Evolutionary conservation across 2,797 vertebrate genomes (phyloP).

Genomic region (Anomalospiza imberbis): DNA sequence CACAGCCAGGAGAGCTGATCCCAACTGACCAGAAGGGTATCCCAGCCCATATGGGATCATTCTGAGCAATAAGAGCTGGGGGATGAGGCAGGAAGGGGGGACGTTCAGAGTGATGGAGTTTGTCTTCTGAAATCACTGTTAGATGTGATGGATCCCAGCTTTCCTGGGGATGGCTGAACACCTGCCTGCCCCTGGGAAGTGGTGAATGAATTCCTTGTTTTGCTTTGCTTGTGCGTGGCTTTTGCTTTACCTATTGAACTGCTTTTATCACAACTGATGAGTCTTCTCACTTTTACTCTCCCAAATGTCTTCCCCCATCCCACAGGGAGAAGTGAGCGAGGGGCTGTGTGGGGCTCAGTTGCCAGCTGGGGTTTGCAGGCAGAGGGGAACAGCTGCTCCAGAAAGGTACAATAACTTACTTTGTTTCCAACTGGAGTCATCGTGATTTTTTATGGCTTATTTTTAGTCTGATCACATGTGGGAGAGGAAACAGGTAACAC

Average conservation of each 20-base stretch:
- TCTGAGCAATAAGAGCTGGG: not conserved
- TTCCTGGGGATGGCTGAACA: not conserved
- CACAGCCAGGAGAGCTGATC: not conserved
- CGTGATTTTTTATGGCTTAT: not conserved
- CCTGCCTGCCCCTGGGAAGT: not conserved
- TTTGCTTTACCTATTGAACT: not conserved
- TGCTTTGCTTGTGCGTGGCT: not conserved
- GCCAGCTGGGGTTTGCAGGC: not conserved
- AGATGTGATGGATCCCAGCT: not conserved
- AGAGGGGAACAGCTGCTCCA: not conserved
- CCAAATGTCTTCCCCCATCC: not conserved
- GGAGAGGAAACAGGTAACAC: not conserved
- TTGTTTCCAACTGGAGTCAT: not conserved
- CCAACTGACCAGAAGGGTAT: not conserved
- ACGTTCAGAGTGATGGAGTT: not conserved
- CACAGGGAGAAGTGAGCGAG: not conserved
- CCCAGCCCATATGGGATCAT: not conserved
- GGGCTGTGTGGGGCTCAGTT: not conserved
- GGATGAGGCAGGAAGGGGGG: not conserved
- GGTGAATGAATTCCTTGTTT: not conserved
- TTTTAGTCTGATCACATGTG: constrained; percentile 20
- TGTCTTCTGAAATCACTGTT: not conserved
- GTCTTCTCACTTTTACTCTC: not conserved
- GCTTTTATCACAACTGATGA: not conserved
- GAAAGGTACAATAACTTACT: not conserved